Evolutionary conservation across 2,888 invertebrate species (phyloP).

Genomic region (Tenthredo scrophulariae): DNA sequence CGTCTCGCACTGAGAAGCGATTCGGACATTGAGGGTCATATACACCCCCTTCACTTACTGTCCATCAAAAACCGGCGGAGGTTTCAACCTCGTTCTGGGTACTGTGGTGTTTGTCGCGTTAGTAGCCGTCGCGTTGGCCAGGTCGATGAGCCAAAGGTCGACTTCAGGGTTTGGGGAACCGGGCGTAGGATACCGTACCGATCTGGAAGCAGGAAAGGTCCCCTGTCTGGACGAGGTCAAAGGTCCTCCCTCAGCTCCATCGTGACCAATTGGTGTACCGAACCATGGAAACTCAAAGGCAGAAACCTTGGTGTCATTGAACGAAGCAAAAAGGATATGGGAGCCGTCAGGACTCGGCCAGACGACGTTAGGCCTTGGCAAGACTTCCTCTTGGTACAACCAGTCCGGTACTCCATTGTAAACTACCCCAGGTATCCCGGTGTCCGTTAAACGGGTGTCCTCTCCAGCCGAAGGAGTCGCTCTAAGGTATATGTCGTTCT

Average conservation of each 20-base stretch:
- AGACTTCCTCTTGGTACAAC: constrained; percentile 98
- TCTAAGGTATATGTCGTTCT: constrained; percentile 94
- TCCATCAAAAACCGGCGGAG: constrained; percentile 87
- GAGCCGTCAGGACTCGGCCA: constrained; percentile 92
- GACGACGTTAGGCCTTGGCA: constrained; percentile 89
- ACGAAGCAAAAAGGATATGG: constrained; percentile 91
- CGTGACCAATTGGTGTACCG: constrained; percentile 79
- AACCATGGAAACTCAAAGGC: constrained; percentile 87
- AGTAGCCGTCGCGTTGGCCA: constrained; percentile 80
- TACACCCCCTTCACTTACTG: constrained; percentile 83
- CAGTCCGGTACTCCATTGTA: constrained; percentile 98
- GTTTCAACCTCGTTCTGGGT: constrained; percentile 79
- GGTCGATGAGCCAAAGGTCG: constrained; percentile 89
- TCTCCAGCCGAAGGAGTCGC: constrained; percentile 84
- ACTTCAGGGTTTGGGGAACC: constrained; percentile 93
- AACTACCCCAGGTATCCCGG: constrained; percentile 88
- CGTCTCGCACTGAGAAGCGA: no score
- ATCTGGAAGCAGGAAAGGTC: constrained; percentile 89
- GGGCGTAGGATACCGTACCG: constrained; percentile 92
- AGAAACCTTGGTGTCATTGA: constrained; percentile 85
- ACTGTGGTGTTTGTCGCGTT: constrained; percentile 58
- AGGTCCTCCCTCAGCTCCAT: constrained; percentile 80
- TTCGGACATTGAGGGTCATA: neutral
- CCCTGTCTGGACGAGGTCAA: constrained; percentile 79
- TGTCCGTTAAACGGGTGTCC: constrained; percentile 86